A percentile compares a stretch with the other conserved stretches of the same genome.
Conservation (phyloP, 1,140 invertebrate species). For the Heliothis virescens region DNA sequence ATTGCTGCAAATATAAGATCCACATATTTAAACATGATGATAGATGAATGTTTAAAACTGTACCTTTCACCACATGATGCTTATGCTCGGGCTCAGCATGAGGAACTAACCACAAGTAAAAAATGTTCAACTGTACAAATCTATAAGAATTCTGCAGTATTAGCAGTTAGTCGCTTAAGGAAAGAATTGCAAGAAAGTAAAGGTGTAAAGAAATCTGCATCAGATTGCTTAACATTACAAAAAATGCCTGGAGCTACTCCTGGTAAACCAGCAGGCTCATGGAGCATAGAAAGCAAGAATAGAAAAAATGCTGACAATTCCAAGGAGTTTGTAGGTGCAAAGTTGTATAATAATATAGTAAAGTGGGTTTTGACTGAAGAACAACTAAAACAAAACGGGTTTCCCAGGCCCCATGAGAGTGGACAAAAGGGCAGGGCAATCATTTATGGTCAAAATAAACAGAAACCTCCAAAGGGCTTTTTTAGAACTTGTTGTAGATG, state of each 20-base stretch:
- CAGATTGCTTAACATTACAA: slow-evolving; percentile 63
- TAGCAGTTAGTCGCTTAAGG: slow-evolving; percentile 91
- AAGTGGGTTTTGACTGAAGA: slow-evolving; percentile 90
- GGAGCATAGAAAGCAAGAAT: slow-evolving; percentile 89
- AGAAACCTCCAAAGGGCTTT: slow-evolving; percentile 88
- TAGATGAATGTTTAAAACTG: slow-evolving; percentile 94
- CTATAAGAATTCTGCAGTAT: slow-evolving; percentile 94
- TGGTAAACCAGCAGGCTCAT: slow-evolving; percentile 85
- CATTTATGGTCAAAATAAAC: slow-evolving; percentile 87
- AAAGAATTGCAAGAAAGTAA: slow-evolving; percentile 88
- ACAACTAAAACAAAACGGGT: slow-evolving; percentile 94
- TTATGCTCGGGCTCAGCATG: slow-evolving; percentile 90
- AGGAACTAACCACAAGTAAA: slow-evolving; percentile 92
- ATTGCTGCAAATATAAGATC: slow-evolving; percentile 94
- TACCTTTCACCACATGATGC: slow-evolving; percentile 90
- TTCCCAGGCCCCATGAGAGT: slow-evolving; percentile 90
- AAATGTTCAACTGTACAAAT: slow-evolving; percentile 92
- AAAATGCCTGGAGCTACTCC: slow-evolving; percentile 57
- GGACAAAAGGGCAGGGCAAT: slow-evolving; percentile 88
- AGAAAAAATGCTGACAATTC: slow-evolving; percentile 79
- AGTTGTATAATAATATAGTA: slow-evolving; percentile 85
- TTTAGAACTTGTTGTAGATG: slow-evolving; percentile 94
- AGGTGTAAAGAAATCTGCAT: slow-evolving; percentile 76
- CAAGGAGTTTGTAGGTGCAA: slow-evolving; percentile 85
- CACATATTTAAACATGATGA: slow-evolving; percentile 94